Evolutionary conservation across 2,797 vertebrate species (phyloP).

Genomic region (Orestias chungarensis): DNA sequence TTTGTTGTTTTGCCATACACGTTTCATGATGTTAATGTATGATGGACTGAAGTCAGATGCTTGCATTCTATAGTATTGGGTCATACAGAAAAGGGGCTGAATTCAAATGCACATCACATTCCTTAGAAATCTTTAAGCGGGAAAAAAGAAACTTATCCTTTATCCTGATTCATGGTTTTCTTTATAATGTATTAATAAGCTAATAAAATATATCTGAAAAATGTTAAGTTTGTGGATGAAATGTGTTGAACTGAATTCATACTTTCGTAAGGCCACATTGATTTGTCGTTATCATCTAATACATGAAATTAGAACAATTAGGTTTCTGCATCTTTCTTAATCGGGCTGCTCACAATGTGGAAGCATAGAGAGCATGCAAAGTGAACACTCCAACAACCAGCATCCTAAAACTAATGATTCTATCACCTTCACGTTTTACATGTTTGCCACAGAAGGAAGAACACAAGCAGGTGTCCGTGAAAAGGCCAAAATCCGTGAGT

Average conservation of each 20-base stretch:
- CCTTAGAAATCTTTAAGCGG: background rate
- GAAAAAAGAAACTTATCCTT: background rate
- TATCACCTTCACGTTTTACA: slow-evolving; percentile 14
- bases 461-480: slow-evolving; percentile 63
- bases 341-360: slow-evolving; percentile 67
- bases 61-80: background rate
- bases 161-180: background rate
- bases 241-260: background rate
- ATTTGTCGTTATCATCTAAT: background rate
- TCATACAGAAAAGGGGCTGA: background rate
- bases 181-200: background rate
- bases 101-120: background rate
- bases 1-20: background rate
- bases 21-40: too few species aligned
- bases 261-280: background rate
- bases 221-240: background rate
- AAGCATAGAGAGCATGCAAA: slow-evolving; percentile 67
- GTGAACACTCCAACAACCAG: slow-evolving; percentile 54
- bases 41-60: background rate
- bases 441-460: slow-evolving; percentile 28
- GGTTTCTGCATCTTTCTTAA: slow-evolving; percentile 4
- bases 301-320: background rate
- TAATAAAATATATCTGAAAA: background rate
- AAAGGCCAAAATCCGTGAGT: slow-evolving; percentile 46
- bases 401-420: slow-evolving; percentile 26